Base-by-base conservation (phyloP, 1,140 invertebrate species). In the Lepidotrigona ventralis region DNA sequence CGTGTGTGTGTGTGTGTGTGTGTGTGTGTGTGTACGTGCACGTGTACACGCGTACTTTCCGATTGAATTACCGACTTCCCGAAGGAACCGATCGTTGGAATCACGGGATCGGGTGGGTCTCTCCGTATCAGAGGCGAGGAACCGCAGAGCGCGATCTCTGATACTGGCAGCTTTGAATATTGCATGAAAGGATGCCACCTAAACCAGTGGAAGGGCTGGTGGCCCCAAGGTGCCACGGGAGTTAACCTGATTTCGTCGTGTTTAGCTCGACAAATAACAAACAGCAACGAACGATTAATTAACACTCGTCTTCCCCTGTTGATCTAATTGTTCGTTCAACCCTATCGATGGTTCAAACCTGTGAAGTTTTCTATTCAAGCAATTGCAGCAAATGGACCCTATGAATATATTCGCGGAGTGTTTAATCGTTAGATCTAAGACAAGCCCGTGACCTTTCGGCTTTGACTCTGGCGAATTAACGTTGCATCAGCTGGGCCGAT, bases 81-180 rank as follows among this genome's bases (percentile, higher is more conserved):
- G 0, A 4, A 5, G n/a, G 53, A 33, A 33, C 33, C 14, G 54
- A 74, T 74, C 53, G 29, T 33, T 74, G 26, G 2, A 56, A 74
- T 56, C 29, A 33, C 17, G 29, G 54, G 29, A 74, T 58, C 39
- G 39, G 39, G 39, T 46, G 33, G 33, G 33, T 33, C 33, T 33
- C 39, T 6, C 26, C 15, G 53, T 74, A 74, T 58, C 53, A 14
- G 29, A 15, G 19, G 23, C 23, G 39, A 21, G 29, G 66, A 15
- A 53, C 19, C 26, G 15, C 53, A 74, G 6, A 46, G 56, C 72
- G 72, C 72, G 72, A 74, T 74, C 72, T 74, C 53, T 74, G 72
- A 74, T 51, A 74, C 72, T 33, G 72, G 72, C 26, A 58, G 53
- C 53, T 56, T 74, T 74, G 72, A 74, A 74, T 74, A 74, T 74